These are phyloP conservation scores for Plebejus anna DNA, from an alignment of 2,888 invertebrate species.

Conservation along the genomic window DNA sequence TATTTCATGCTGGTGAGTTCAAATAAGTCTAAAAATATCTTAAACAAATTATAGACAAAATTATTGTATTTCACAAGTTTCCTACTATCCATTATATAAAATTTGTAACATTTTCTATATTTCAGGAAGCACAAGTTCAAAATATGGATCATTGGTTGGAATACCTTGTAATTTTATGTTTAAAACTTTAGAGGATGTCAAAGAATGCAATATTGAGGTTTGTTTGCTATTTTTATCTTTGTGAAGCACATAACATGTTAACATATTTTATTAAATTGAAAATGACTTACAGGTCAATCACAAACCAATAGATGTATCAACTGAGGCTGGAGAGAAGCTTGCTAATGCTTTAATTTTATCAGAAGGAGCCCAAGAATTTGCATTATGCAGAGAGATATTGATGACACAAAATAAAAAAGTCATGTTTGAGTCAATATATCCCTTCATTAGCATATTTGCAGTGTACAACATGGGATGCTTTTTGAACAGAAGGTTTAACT, in stretches of 20 bases:
- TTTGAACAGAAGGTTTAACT: slow-evolving; percentile 76
- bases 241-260: not conserved
- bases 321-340: slow-evolving; percentile 81
- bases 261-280: not conserved
- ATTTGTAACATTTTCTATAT: slow-evolving; percentile 32
- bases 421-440: slow-evolving; percentile 77
- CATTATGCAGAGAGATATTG: slow-evolving; percentile 87
- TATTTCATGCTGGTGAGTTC: slow-evolving; percentile 83
- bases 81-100: too few species aligned
- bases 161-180: slow-evolving; percentile 87
- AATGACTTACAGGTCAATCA: slow-evolving; percentile 77
- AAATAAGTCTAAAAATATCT: not conserved
- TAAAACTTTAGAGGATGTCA: slow-evolving; percentile 72
- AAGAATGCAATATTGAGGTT: slow-evolving; percentile 80
- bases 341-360: slow-evolving; percentile 85
- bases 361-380: slow-evolving; percentile 89
- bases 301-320: slow-evolving; percentile 82
- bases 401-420: slow-evolving; percentile 81
- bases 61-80: too few species aligned
- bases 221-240: slow-evolving; percentile 27
- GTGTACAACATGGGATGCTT: slow-evolving; percentile 74
- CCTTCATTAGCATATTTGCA: slow-evolving; percentile 66
- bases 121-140: slow-evolving; percentile 73
- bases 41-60: not conserved
- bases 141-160: slow-evolving; percentile 84